Base-by-base conservation (phyloP, 1,140 invertebrate genomes). In the Pseudomyrmex dendroicus region DNA sequence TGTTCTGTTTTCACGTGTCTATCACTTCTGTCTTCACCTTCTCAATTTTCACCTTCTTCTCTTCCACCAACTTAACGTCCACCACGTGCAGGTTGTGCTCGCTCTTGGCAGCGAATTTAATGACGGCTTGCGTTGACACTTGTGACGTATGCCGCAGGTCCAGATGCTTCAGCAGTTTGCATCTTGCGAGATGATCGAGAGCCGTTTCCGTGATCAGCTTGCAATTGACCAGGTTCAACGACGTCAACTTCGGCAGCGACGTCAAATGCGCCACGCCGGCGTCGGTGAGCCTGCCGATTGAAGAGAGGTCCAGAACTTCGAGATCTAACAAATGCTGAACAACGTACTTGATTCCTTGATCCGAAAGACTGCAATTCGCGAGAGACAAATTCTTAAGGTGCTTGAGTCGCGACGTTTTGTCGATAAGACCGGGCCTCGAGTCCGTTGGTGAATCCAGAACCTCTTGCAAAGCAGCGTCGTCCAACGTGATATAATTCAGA, bases 361-460 rank as follows among this genome's bases (percentile, higher is more conserved):
- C 98, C 0, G 98, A 97, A 56, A 99, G 96, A 86, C 98, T 97
- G 2, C 98, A 98, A 44, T 98, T 98, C 52, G 97, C 96, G 2
- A 99, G 93, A 54, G 96, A 95, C 15, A 99, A 94, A 63, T 95
- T 96, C 73, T 96, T 96, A 13, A 99, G 94, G 83, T 97, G 96
- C 8, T 97, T 95, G 2, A 99, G 95, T 0, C 98, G 95, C 1
- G 97, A 97, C 67, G 97, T 96, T 15, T 97, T 97, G 78, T 98
- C 97, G 8, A 97, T 96, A 35, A 97, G 94, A 12, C 98, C 98
- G 0, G 97, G 97, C 13, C 98, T 93, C 0, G 98, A 97, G 89
- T 98, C 97, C 68, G 97, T 96, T 0, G 98, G 98, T 1, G 98
- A 97, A 15, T 97, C 97, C 0, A 98, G 93, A 15, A 99, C 96